Conservation (phyloP, 1,140 invertebrate genomes). For the Heliothis virescens region DNA sequence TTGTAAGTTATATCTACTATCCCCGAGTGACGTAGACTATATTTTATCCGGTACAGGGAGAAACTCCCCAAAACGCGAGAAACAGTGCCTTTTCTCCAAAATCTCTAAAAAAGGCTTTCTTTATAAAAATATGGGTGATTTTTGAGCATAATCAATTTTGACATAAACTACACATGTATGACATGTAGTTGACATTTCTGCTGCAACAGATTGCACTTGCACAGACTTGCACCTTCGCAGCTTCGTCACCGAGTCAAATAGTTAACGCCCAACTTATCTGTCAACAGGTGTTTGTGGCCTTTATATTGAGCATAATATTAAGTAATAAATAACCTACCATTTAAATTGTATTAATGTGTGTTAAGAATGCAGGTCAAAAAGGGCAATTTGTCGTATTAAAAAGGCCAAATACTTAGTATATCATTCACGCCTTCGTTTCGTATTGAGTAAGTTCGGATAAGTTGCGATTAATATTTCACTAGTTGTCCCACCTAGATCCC, state of each 20-base stretch:
- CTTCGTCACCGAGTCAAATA: background rate
- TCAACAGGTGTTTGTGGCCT: slow-evolving; percentile 16
- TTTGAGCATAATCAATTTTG: background rate
- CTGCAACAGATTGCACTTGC: background rate
- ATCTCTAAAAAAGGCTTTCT: no score
- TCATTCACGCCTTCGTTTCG: background rate
- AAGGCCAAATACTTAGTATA: background rate
- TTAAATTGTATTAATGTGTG: slow-evolving; percentile 1
- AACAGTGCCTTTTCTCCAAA: no score
- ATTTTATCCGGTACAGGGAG: no score
- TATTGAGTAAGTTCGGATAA: background rate
- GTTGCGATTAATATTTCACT: no score
- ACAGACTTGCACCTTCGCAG: no score
- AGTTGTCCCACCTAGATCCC: no score
- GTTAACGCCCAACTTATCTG: background rate
- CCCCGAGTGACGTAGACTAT: no score
- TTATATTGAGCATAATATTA: background rate
- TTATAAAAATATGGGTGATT: no score
- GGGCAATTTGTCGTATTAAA: slow-evolving; percentile 6
- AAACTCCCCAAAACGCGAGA: no score
- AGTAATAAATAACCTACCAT: background rate
- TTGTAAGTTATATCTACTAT: no score
- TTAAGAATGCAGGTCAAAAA: slow-evolving; percentile 34
- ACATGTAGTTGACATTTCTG: background rate
- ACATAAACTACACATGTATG: background rate